Conservation (phyloP, 2,113 vertebrate species). For the Tympanuchus pallidicinctus region DNA sequence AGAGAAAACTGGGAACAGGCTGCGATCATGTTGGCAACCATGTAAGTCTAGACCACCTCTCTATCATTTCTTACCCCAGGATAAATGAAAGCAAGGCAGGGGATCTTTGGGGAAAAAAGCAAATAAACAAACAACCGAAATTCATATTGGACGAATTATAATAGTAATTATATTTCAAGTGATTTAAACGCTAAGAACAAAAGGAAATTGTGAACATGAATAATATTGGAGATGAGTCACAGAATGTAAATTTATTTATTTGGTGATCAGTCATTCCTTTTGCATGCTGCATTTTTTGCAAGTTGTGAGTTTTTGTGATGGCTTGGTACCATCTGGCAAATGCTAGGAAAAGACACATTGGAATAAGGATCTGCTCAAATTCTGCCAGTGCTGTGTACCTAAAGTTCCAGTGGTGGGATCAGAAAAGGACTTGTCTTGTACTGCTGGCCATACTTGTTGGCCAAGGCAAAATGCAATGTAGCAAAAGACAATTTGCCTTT, state of each 20-base stretch:
- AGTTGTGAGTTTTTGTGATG: background rate
- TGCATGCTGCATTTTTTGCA: background rate
- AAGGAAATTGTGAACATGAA: background rate
- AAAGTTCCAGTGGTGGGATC: accelerated
- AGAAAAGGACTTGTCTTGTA: background rate
- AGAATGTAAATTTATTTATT: background rate
- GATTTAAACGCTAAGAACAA: background rate
- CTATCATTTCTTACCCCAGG: background rate
- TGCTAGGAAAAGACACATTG: background rate
- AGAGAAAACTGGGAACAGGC: conserved; percentile 25
- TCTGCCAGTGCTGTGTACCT: background rate
- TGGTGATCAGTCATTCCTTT: background rate
- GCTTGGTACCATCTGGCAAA: background rate
- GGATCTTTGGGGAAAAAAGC: background rate
- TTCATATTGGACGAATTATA: background rate
- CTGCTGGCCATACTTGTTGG: accelerated
- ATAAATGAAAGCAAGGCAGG: background rate
- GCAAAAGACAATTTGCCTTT: background rate
- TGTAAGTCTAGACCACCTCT: conserved; percentile 20
- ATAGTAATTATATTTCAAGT: background rate
- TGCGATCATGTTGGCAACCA: conserved; percentile 26
- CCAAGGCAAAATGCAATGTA: background rate
- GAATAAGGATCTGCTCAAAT: background rate
- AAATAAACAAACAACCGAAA: background rate
- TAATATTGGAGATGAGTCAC: background rate